Evolutionary conservation across 2,797 vertebrate species (phyloP).

Genomic region (Alauda arvensis): DNA sequence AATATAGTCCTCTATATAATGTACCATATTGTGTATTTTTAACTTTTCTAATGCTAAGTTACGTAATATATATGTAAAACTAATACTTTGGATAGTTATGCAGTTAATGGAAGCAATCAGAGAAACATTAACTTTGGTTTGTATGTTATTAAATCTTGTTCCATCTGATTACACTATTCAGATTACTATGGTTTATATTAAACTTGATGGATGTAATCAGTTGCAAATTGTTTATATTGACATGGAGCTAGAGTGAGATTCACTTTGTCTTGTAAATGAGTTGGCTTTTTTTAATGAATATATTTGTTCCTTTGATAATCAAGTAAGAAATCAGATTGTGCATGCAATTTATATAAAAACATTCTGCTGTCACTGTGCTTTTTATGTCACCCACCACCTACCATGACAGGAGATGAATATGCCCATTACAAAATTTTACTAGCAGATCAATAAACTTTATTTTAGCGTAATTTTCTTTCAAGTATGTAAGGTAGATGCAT

Average conservation of each 20-base stretch:
- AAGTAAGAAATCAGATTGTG: slow-evolving; percentile 3
- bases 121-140: slow-evolving; percentile 33
- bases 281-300: background rate
- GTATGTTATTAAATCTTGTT: slow-evolving; percentile 42
- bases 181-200: slow-evolving; percentile 41
- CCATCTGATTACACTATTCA: slow-evolving; percentile 27
- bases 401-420: background rate
- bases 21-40: background rate
- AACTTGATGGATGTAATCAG: slow-evolving; percentile 41
- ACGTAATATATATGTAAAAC: slow-evolving; percentile 19
- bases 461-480: background rate
- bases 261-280: slow-evolving; percentile 25
- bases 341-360: background rate
- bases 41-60: background rate
- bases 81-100: slow-evolving; percentile 9
- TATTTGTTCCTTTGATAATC: slow-evolving; percentile 16
- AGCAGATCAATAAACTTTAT: slow-evolving; percentile 1
- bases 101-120: slow-evolving; percentile 29
- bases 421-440: background rate
- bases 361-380: background rate
- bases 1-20: background rate
- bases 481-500: background rate
- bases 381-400: background rate
- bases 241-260: background rate
- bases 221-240: slow-evolving; percentile 20